These are phyloP conservation scores for Neomonachus schauinslandi DNA, from an alignment of 2,113 vertebrate genomes.

Conservation along the genomic window DNA sequence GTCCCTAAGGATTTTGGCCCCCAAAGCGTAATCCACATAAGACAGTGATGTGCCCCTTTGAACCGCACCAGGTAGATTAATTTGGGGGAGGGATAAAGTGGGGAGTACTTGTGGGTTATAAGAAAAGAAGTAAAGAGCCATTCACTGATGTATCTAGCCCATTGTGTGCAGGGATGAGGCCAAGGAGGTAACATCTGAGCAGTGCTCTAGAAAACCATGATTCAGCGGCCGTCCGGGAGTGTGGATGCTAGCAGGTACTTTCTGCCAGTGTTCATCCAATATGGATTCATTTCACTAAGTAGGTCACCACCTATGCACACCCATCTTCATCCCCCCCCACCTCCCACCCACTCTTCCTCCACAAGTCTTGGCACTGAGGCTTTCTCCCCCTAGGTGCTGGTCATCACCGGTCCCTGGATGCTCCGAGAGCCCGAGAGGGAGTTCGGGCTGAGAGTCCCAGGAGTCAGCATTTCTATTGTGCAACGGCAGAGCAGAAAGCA, in stretches of 20 bases:
- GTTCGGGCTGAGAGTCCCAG: not conserved
- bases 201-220: not conserved
- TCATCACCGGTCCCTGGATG: accelerated
- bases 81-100: no score
- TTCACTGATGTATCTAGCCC: accelerated
- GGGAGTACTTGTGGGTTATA: not conserved
- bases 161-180: accelerated
- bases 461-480: accelerated
- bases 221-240: accelerated
- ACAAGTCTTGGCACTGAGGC: accelerated
- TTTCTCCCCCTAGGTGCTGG: not conserved
- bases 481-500: accelerated
- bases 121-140: not conserved
- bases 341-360: accelerated
- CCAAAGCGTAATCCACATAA: accelerated
- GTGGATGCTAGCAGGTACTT: accelerated
- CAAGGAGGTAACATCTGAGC: accelerated
- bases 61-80: accelerated
- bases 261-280: accelerated
- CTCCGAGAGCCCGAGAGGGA: no score
- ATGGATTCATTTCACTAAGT: accelerated
- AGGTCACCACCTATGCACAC: accelerated
- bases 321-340: accelerated
- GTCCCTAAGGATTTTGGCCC: not conserved
- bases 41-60: accelerated